Evolutionary conservation across 37 sponge, comb jelly and placozoan genomes (phyloP).

Genomic region (Oscarella lobularis): DNA sequence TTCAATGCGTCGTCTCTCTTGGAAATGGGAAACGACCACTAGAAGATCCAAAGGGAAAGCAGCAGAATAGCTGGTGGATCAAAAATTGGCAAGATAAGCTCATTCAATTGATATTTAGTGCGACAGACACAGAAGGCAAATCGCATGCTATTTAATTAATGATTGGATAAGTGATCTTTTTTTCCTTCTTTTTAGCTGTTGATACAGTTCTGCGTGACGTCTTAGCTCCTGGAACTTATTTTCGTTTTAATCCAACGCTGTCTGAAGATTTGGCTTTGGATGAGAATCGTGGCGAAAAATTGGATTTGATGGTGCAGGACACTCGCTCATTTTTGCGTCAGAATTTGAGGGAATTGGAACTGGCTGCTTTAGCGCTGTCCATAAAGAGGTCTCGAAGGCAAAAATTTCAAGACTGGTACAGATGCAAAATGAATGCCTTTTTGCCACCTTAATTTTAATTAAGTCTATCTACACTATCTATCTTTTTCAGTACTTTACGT

Average conservation of each 20-base stretch:
- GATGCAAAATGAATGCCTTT: too few species aligned
- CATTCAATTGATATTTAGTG: constrained; percentile 43
- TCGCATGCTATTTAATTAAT: not conserved
- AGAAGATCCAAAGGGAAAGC: not conserved
- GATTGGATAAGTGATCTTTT: not conserved
- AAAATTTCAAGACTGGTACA: too few species aligned
- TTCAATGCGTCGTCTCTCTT: constrained; percentile 72
- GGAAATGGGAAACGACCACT: constrained; percentile 58
- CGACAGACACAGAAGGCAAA: constrained; percentile 71
- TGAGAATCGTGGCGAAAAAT: constrained; percentile 39
- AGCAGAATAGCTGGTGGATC: not conserved
- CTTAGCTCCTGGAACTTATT: constrained; percentile 45
- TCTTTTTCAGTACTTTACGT: too few species aligned
- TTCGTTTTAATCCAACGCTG: constrained; percentile 66
- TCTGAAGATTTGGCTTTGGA: constrained; percentile 52
- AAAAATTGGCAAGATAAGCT: constrained; percentile 43
- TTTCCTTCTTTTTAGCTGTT: constrained; percentile 27
- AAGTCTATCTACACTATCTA: too few species aligned
- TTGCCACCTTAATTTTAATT: too few species aligned
- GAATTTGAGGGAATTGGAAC: too few species aligned
- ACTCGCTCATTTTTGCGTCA: too few species aligned
- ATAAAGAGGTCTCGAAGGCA: too few species aligned
- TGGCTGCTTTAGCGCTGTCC: too few species aligned
- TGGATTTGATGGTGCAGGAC: constrained; percentile 36
- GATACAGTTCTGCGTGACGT: constrained; percentile 53